Evolutionary conservation across 2,113 vertebrate species (phyloP).

Genomic region (Malurus cyaneus): DNA sequence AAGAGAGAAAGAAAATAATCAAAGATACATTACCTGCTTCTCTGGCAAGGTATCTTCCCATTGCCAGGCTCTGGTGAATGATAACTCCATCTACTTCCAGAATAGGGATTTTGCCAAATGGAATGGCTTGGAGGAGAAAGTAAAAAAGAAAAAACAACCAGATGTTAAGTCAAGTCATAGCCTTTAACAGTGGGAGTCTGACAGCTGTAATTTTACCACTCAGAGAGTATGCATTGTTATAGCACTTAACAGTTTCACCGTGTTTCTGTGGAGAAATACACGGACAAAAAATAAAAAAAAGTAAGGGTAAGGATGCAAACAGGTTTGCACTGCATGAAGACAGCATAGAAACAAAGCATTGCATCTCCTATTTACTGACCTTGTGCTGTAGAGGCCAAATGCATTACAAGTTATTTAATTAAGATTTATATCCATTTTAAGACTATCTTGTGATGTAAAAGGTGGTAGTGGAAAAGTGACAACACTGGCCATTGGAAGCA

Average conservation of each 20-base stretch:
- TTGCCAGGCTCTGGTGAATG: conserved; percentile 79
- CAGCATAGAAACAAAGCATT: not conserved
- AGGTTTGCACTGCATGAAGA: not conserved
- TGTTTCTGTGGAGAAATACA: not conserved
- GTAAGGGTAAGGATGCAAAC: not conserved
- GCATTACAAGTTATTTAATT: not conserved
- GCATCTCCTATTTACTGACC: not conserved
- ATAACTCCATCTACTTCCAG: conserved; percentile 73
- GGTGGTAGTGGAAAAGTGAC: not conserved
- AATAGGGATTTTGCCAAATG: conserved; percentile 75
- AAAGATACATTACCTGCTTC: conserved; percentile 71
- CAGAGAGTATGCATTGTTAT: not conserved
- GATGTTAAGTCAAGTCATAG: not conserved
- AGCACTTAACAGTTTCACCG: not conserved
- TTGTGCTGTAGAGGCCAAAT: not conserved
- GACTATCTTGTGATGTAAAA: not conserved
- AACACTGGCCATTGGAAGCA: not conserved
- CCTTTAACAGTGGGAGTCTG: not conserved
- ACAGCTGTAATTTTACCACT: not conserved
- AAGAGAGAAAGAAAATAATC: not conserved
- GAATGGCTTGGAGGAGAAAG: conserved; percentile 63
- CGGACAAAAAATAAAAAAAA: not conserved
- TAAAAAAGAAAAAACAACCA: not conserved
- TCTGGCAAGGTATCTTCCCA: conserved; percentile 77
- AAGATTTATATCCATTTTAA: not conserved